Percentiles rank a stretch among this genome's conserved stretches.
These are phyloP conservation scores for Corythornis vintsioides DNA, from an alignment of 2,113 vertebrate genomes.

Conservation along the genomic window DNA sequence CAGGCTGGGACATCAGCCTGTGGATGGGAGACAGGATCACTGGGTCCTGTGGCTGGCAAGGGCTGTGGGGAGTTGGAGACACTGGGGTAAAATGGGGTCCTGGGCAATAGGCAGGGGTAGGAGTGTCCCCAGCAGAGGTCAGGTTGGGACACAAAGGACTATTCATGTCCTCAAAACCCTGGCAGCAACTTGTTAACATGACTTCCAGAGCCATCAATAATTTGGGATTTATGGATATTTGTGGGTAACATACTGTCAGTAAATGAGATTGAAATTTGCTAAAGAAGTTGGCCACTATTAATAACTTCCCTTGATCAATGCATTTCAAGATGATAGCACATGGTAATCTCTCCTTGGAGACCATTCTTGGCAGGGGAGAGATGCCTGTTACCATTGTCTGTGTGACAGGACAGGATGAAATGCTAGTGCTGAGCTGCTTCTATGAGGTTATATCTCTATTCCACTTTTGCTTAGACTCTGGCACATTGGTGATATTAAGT, in stretches of 20 bases:
- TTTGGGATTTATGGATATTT: background rate
- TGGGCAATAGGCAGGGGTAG: background rate
- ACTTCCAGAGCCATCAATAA: background rate
- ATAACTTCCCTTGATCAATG: conserved; percentile 29
- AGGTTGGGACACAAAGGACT: background rate
- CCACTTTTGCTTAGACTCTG: background rate
- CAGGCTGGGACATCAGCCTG: background rate
- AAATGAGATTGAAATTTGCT: background rate
- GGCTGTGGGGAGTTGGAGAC: background rate
- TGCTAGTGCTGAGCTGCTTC: background rate
- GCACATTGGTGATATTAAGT: background rate
- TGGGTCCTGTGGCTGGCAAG: background rate
- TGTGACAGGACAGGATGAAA: background rate
- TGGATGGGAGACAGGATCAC: accelerated
- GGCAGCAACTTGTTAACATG: background rate
- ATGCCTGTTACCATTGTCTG: background rate
- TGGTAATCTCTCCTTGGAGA: conserved; percentile 12
- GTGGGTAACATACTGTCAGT: background rate
- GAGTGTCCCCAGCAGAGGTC: background rate
- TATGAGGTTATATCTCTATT: conserved; percentile 1
- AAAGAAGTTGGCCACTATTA: background rate
- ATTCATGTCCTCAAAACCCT: background rate
- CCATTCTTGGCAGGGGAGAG: background rate
- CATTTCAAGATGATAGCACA: background rate
- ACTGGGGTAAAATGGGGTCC: background rate